Conservation (phyloP, 2,113 vertebrate genomes). For the Ictidomys tridecemlineatus region DNA sequence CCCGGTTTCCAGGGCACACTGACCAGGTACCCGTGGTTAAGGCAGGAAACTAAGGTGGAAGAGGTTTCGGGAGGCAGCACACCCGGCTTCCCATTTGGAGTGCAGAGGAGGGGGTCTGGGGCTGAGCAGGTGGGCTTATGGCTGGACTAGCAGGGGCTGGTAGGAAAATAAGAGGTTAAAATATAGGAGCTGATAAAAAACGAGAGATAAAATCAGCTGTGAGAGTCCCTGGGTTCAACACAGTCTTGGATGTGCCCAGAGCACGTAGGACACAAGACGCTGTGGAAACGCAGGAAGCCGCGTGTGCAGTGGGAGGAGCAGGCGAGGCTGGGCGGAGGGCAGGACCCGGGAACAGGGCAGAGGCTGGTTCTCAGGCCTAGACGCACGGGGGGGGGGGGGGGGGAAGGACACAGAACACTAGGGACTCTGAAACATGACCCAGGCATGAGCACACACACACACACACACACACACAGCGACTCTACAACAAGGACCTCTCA, state of each 20-base stretch:
- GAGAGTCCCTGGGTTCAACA: neutral
- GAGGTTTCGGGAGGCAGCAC: neutral
- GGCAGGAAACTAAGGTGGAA: neutral
- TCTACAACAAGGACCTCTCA: neutral
- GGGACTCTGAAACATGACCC: neutral
- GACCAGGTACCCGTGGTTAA: neutral
- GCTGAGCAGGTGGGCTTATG: too few species aligned
- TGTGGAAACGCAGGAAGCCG: neutral
- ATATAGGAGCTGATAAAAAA: neutral
- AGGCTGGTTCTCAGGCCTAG: accelerated
- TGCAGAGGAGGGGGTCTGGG: too few species aligned
- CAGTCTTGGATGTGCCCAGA: neutral
- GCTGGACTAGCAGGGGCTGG: neutral
- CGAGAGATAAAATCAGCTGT: neutral
- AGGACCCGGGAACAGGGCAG: neutral
- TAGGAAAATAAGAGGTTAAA: neutral
- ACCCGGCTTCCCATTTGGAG: neutral
- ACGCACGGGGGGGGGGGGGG: accelerated
- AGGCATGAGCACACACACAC: accelerated
- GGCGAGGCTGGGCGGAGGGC: neutral
- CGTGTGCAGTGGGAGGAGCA: neutral
- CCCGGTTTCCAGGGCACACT: accelerated
- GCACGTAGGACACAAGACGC: accelerated
- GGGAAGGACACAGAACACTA: accelerated
- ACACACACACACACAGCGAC: neutral